Evolutionary conservation across 2,113 vertebrate species (phyloP).

Genomic region (Polypterus senegalus): DNA sequence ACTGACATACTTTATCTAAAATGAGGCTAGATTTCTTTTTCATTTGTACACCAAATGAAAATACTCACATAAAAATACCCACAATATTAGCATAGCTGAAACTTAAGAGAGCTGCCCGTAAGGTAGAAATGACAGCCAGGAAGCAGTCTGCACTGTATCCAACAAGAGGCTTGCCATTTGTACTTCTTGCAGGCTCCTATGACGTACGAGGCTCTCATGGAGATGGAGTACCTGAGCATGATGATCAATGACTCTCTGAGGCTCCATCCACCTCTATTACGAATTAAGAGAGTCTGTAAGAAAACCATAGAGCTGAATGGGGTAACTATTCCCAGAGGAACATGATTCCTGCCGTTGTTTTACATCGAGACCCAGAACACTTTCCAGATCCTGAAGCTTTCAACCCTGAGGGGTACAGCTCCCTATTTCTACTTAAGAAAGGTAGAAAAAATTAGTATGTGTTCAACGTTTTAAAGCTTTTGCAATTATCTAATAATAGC

Average conservation of each 20-base stretch:
- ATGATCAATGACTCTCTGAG: conserved; percentile 55
- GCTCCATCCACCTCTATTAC: conserved; percentile 32
- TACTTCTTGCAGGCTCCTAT: conserved; percentile 26
- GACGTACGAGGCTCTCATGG: conserved; percentile 33
- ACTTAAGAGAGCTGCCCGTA: too few relatives aligned
- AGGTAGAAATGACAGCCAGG: too few relatives aligned
- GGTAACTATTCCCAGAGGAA: conserved; percentile 37
- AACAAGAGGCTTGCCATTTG: not conserved
- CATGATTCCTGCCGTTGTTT: conserved; percentile 26
- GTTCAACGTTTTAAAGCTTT: too few relatives aligned
- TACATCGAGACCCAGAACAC: conserved; percentile 41
- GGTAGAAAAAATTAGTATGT: too few relatives aligned
- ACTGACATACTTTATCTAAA: too few relatives aligned
- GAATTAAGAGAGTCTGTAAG: conserved; percentile 57
- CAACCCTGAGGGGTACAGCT: conserved; percentile 35
- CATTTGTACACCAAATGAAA: too few relatives aligned
- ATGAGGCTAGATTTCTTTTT: too few relatives aligned
- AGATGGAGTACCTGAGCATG: conserved; percentile 73
- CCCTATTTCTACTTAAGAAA: not conserved
- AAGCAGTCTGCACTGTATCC: too few relatives aligned
- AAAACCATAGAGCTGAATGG: conserved; percentile 48
- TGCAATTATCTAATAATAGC: too few relatives aligned
- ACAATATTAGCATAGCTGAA: too few relatives aligned
- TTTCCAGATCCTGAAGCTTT: conserved; percentile 41
- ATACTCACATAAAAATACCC: too few relatives aligned